phyloP scores from a whole-genome alignment of 2,888 invertebrate genomes.

The Agrochola macilenta region DNA sequence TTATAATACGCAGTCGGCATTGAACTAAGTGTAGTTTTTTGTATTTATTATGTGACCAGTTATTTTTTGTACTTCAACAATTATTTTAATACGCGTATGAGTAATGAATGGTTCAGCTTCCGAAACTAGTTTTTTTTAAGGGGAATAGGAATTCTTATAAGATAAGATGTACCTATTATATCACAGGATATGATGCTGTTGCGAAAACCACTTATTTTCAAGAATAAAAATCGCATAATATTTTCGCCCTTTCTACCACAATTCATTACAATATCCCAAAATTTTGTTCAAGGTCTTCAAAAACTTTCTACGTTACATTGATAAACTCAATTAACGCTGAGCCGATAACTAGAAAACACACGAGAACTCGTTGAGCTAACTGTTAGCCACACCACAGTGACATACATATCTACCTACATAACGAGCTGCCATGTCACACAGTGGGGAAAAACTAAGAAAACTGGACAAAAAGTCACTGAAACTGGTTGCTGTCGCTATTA shows the following conservation, averaged over 20 bases:
- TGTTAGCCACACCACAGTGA: constrained; percentile 46
- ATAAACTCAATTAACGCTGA: constrained; percentile 51
- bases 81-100: constrained; percentile 38
- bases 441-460: constrained; percentile 68
- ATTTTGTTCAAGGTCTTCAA: constrained; percentile 42
- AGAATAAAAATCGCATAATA: not conserved
- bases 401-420: constrained; percentile 61
- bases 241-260: not conserved
- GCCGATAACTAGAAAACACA: constrained; percentile 59
- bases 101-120: constrained; percentile 47
- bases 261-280: not conserved
- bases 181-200: not conserved
- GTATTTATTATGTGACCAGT: constrained; percentile 43
- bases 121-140: constrained; percentile 4
- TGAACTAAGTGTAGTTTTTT: constrained; percentile 38
- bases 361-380: constrained; percentile 47
- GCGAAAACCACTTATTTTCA: not conserved
- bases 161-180: not conserved
- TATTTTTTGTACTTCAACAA: constrained; percentile 39
- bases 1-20: constrained; percentile 33
- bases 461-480: constrained; percentile 64
- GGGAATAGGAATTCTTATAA: not conserved
- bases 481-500: constrained; percentile 56
- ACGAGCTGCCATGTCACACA: constrained; percentile 32
- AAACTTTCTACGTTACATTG: constrained; percentile 52